These are phyloP conservation scores for Trinorchestia longiramus DNA, from an alignment of 1,140 invertebrate species.

Conservation along the genomic window DNA sequence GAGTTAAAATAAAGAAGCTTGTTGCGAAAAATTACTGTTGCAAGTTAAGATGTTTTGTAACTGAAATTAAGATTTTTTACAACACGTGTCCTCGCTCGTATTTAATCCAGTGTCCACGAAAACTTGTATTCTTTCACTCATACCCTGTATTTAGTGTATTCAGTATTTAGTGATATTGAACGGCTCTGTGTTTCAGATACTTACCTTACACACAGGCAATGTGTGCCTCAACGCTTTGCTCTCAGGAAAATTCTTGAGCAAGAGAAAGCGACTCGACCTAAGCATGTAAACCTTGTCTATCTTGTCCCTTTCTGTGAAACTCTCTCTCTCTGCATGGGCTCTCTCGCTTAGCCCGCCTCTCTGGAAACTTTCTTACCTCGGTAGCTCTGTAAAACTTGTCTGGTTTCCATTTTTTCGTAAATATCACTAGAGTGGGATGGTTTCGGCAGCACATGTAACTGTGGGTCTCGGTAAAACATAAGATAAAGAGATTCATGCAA, in stretches of 20 bases:
- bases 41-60: no score
- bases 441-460: not conserved
- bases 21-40: not conserved
- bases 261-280: not conserved
- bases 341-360: not conserved
- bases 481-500: no score
- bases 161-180: not conserved
- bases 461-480: no score
- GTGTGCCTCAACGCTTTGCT: not conserved
- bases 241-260: not conserved
- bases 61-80: no score
- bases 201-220: not conserved
- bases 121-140: no score
- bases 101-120: no score
- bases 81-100: no score
- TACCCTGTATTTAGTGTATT: no score
- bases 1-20: not conserved
- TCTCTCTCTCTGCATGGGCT: not conserved
- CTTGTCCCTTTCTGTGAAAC: not conserved
- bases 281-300: not conserved
- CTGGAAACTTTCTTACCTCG: not conserved
- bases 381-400: not conserved
- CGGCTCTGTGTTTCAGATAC: not conserved
- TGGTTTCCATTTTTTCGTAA: not conserved
- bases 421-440: not conserved